Evolutionary conservation across 92 coral and sea anemone genomes (phyloP).

Genomic region (Epizoanthus ramosus): DNA sequence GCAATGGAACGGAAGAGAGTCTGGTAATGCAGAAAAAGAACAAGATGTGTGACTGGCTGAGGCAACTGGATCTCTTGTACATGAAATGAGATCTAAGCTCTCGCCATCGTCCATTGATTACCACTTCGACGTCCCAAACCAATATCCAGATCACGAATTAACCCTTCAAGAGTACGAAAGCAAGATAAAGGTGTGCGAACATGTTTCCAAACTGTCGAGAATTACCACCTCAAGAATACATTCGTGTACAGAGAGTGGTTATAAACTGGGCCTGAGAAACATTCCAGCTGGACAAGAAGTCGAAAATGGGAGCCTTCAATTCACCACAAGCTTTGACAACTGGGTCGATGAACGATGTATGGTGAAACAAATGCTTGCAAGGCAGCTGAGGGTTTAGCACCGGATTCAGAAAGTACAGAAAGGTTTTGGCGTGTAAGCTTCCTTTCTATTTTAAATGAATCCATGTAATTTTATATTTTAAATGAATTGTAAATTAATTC

Average conservation of each 20-base stretch:
- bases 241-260: constrained; percentile 2
- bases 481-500: no score
- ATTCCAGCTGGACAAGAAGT: background rate
- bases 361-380: background rate
- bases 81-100: no score
- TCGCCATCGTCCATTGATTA: no score
- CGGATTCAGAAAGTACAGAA: background rate
- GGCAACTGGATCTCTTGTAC: no score
- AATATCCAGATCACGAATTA: no score
- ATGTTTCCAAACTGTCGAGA: constrained; percentile 9
- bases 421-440: background rate
- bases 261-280: background rate
- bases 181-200: background rate
- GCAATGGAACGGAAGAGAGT: no score
- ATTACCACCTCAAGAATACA: constrained; percentile 3
- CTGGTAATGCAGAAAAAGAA: no score
- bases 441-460: no score
- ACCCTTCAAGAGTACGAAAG: background rate
- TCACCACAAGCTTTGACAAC: background rate
- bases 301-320: background rate
- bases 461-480: no score
- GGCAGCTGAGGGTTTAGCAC: background rate
- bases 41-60: no score
- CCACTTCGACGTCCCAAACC: no score
- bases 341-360: background rate